Evolutionary conservation across 2,888 invertebrate species (phyloP).

Genomic region (Sympetrum striolatum): DNA sequence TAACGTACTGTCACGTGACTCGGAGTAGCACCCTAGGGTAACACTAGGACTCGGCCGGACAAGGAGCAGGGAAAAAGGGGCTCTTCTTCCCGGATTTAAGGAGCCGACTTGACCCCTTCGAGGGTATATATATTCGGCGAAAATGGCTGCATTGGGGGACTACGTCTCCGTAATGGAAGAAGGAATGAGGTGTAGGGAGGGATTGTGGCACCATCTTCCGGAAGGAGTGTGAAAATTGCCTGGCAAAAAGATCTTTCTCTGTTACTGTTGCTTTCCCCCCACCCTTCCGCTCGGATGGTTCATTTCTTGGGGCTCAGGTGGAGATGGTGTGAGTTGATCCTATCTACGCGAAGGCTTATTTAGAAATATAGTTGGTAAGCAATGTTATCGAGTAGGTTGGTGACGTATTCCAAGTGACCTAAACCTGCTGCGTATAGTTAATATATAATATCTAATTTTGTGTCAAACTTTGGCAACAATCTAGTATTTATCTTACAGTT

Average conservation of each 20-base stretch:
- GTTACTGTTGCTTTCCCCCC: not conserved
- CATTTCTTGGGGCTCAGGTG: not conserved
- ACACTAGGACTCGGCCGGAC: slow-evolving; percentile 7
- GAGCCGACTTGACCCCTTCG: not conserved
- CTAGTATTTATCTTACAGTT: no score
- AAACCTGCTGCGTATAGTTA: no score
- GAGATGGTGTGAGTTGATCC: not conserved
- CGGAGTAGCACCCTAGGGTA: slow-evolving; percentile 7
- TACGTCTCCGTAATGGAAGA: not conserved
- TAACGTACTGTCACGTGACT: slow-evolving; percentile 18
- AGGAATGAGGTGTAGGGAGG: not conserved
- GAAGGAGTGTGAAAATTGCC: not conserved
- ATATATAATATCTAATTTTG: no score
- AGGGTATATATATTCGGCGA: not conserved
- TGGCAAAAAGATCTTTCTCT: not conserved
- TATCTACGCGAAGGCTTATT: no score
- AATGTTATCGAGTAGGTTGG: no score
- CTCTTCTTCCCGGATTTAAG: not conserved
- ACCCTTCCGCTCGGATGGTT: not conserved
- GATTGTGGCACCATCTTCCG: not conserved
- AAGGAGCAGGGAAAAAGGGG: not conserved
- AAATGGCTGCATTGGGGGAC: not conserved
- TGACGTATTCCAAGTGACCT: no score
- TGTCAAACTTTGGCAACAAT: no score
- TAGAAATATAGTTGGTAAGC: no score